Evolutionary conservation across 2,888 invertebrate genomes (phyloP).

Genomic region (Abscondita cerata): DNA sequence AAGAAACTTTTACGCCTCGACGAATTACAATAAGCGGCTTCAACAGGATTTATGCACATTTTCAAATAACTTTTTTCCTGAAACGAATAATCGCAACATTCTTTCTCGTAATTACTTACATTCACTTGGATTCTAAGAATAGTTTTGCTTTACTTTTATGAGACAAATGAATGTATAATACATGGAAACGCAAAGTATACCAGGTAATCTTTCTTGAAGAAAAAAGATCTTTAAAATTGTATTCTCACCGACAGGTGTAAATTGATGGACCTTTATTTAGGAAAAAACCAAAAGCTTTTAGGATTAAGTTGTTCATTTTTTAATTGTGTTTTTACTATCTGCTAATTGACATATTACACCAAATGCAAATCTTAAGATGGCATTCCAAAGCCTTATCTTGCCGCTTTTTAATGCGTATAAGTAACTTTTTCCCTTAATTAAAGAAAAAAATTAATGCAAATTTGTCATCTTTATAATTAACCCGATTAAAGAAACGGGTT

Average conservation of each 20-base stretch:
- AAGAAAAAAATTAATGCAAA: slow-evolving; percentile 17
- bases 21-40: slow-evolving; percentile 11
- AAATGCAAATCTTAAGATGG: slow-evolving; percentile 6
- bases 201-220: slow-evolving; percentile 11
- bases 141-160: slow-evolving; percentile 11
- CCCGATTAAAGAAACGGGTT: slow-evolving; percentile 26
- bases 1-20: slow-evolving; percentile 21
- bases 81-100: slow-evolving; percentile 14
- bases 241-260: slow-evolving; percentile 22
- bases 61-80: slow-evolving; percentile 12
- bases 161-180: slow-evolving; percentile 15
- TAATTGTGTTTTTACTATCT: slow-evolving; percentile 3
- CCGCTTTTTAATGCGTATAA: neutral
- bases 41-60: slow-evolving; percentile 1
- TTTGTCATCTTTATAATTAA: slow-evolving; percentile 28
- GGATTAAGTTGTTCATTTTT: slow-evolving; percentile 6
- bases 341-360: neutral
- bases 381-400: neutral
- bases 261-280: slow-evolving; percentile 17
- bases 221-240: slow-evolving; percentile 3
- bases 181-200: slow-evolving; percentile 15
- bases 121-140: slow-evolving; percentile 22
- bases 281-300: neutral
- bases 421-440: neutral
- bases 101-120: slow-evolving; percentile 19